A percentile compares a stretch with the other conserved stretches of the same genome.
These are phyloP conservation scores for Butorides virescens DNA, from an alignment of 2,113 vertebrate species.

Conservation along the genomic window DNA sequence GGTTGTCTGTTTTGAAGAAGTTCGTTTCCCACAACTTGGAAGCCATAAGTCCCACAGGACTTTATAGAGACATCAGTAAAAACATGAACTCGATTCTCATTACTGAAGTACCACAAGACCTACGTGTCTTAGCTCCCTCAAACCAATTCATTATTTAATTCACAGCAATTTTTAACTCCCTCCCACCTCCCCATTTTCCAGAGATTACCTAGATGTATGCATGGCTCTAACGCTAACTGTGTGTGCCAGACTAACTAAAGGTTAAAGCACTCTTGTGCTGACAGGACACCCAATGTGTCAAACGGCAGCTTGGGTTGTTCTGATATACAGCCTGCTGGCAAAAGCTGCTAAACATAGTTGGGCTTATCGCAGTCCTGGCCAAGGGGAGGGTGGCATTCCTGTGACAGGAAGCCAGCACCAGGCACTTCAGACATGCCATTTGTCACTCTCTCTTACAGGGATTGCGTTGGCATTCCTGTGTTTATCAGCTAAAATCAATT, in stretches of 20 bases:
- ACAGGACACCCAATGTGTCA: conserved; percentile 65
- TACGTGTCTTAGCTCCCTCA: background rate
- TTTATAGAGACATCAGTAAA: conserved; percentile 18
- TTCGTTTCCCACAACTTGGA: conserved; percentile 23
- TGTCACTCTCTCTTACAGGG: conserved; percentile 10
- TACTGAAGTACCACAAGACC: background rate
- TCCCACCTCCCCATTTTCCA: background rate
- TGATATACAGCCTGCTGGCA: conserved; percentile 16
- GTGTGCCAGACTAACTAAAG: background rate
- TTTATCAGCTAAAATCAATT: conserved; percentile 5
- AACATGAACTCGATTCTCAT: background rate
- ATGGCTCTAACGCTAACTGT: background rate
- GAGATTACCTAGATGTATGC: background rate
- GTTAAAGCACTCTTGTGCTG: conserved; percentile 25
- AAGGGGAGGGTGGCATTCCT: conserved; percentile 67
- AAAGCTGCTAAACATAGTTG: conserved; percentile 32
- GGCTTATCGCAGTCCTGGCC: conserved; percentile 50
- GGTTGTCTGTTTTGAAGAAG: background rate
- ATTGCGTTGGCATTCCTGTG: background rate
- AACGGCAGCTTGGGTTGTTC: conserved; percentile 20
- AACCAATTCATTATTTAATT: background rate
- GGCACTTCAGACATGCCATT: conserved; percentile 47
- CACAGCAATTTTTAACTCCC: background rate
- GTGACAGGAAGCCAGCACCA: conserved; percentile 42
- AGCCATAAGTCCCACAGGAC: background rate